Base-by-base conservation (phyloP, 2,113 vertebrate species). In the Eurystomus gularis region DNA sequence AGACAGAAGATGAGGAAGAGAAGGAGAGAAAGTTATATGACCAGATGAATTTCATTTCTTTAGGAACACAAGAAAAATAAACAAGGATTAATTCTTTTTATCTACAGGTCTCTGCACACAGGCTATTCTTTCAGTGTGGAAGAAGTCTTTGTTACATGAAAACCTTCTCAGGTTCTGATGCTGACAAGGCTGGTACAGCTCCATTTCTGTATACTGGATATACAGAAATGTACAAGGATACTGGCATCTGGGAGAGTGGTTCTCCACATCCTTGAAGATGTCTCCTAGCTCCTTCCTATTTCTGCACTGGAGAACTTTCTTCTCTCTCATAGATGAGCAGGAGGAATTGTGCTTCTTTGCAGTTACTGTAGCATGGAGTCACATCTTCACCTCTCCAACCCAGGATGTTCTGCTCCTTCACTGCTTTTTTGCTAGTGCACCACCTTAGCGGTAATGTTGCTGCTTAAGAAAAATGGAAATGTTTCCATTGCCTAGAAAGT, bases 311-410 rank as follows among this genome's bases (percentile, higher is more conserved):
- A 71, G 26, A 39, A 31, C 4, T 49, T 93, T 39, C 11, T 58
- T 58, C 66, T 57, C 8, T 48, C 40, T 68, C 16, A 20, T 0
- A 0, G 0, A 5, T 9, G 26, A 62, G 12, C 21, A 54, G 76
- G 70, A 69, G 24, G 17, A 65, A 9, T 17, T 81, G 13, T n/a
- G 9, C 4, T 46, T 60, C 60, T 35, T 20, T 77, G 5, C 25
- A 40, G 6, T 3, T n/a, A 3, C 11, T 25, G 4, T 9, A 19
- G 5, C 10, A 55, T 0, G 12, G 48, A 75, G 14, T 10, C 29
- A 13, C 66, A 1, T 3, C n/a, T 52, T 54, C 46, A 14, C 18
- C 9, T 33, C 13, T 17, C 39, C 42, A 6, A 49, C 7, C 31
- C 44, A 55, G 35, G 13, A 19, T 1, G 2, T 58, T 62, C 33